Percentiles rank a stretch among this genome's conserved stretches.
phyloP scores from a whole-genome alignment of 2,113 vertebrate species.

The Ictalurus furcatus region DNA sequence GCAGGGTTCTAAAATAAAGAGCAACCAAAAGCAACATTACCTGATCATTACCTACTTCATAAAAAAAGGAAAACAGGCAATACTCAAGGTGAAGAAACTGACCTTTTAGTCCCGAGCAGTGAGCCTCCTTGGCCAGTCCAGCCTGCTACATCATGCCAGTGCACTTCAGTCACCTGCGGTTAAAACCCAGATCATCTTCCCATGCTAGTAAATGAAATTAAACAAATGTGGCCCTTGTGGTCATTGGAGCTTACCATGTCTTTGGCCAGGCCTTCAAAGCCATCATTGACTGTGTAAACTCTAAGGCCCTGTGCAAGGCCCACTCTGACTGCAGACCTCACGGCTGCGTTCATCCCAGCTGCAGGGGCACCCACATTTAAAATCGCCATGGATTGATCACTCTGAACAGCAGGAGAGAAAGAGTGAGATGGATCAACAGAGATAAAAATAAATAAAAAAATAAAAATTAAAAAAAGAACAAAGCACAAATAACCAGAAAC shows the following conservation, averaged over 20 bases:
- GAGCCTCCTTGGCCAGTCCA: slow-evolving; percentile 95
- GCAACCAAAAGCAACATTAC: background rate
- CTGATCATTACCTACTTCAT: background rate
- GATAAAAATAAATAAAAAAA: too few relatives aligned
- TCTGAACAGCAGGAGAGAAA: slow-evolving; percentile 64
- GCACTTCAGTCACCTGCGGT: slow-evolving; percentile 80
- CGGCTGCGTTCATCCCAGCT: slow-evolving; percentile 91
- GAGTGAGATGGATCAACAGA: slow-evolving; percentile 5
- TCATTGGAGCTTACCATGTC: slow-evolving; percentile 73
- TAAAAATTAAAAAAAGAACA: background rate
- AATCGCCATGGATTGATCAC: slow-evolving; percentile 80
- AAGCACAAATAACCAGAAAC: background rate
- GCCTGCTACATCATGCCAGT: slow-evolving; percentile 88
- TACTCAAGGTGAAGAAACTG: background rate
- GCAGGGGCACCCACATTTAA: slow-evolving; percentile 91
- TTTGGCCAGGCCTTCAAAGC: slow-evolving; percentile 88
- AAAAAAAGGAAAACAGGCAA: background rate
- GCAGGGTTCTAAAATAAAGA: slow-evolving; percentile 79
- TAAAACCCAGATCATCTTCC: background rate
- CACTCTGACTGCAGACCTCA: slow-evolving; percentile 82
- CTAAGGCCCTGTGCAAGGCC: slow-evolving; percentile 88
- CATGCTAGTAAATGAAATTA: background rate
- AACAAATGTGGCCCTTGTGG: background rate
- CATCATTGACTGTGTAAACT: slow-evolving; percentile 86
- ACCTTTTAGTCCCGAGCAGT: slow-evolving; percentile 94